Percentiles rank a stretch among this genome's conserved stretches.
Evolutionary conservation across 2,888 invertebrate species (phyloP).

Genomic region (Eupithecia inturbata): DNA sequence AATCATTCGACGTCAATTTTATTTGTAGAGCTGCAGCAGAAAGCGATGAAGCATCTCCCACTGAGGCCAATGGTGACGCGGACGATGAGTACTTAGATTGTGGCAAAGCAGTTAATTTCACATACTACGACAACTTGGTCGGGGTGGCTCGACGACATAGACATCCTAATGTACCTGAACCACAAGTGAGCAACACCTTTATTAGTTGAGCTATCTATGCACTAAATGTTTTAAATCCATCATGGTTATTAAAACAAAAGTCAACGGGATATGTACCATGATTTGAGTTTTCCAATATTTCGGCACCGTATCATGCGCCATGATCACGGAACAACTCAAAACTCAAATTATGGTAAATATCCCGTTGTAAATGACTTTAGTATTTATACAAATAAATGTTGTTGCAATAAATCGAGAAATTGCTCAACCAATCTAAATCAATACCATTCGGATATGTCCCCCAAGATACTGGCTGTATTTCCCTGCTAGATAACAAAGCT

Average conservation of each 20-base stretch:
- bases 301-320: no score
- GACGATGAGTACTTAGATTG: constrained; percentile 90
- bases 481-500: not conserved
- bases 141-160: constrained; percentile 92
- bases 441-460: not conserved
- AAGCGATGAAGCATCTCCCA: constrained; percentile 63
- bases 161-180: constrained; percentile 93
- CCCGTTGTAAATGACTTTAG: no score
- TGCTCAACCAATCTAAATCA: not conserved
- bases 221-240: no score
- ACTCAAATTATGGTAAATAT: no score
- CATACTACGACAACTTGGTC: constrained; percentile 94
- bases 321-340: no score
- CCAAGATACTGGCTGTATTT: not conserved
- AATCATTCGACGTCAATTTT: not conserved
- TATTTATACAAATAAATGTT: no score
- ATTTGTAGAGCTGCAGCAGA: constrained; percentile 68
- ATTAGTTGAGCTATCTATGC: not conserved
- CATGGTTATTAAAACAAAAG: no score
- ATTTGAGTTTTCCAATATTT: no score
- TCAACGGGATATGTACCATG: no score
- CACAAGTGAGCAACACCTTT: constrained; percentile 78
- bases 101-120: constrained; percentile 93
- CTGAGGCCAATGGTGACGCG: constrained; percentile 67
- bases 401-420: not conserved